These are phyloP conservation scores for Hemicentrotus pulcherrimus DNA, from an alignment of 35 echinoderm and acorn worm genomes.

Conservation along the genomic window DNA sequence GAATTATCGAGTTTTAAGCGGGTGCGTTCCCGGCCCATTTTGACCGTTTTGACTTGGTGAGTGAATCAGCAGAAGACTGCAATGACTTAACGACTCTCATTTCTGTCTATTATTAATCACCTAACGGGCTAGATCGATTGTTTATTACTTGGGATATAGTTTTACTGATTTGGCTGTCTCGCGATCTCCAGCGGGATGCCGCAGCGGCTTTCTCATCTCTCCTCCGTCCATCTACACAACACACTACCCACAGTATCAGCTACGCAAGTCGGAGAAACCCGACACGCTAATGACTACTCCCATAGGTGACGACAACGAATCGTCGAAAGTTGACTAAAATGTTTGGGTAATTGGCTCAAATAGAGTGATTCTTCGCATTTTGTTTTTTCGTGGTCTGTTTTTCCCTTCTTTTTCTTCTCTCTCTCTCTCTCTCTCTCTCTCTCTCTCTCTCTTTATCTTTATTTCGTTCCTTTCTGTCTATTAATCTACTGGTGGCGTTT, in stretches of 20 bases:
- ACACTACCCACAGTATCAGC: background rate
- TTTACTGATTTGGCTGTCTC: conserved; percentile 12
- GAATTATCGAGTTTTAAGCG: conserved; percentile 45
- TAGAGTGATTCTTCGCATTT: conserved; percentile 40
- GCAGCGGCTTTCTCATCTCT: background rate
- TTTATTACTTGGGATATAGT: conserved; percentile 43
- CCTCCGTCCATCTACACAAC: conserved; percentile 21
- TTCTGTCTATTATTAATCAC: conserved; percentile 55
- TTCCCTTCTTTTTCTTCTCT: background rate
- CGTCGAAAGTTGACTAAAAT: conserved; percentile 53
- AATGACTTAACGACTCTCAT: conserved; percentile 31
- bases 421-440: background rate
- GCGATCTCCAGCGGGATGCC: background rate
- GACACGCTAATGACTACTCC: conserved; percentile 42
- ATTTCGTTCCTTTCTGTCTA: background rate
- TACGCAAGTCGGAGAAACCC: background rate
- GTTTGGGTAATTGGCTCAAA: conserved; percentile 54
- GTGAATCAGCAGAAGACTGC: conserved; percentile 22
- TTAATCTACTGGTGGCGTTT: conserved; percentile 48
- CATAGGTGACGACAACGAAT: conserved; percentile 20
- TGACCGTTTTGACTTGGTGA: background rate
- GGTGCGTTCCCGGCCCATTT: background rate
- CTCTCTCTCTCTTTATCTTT: background rate
- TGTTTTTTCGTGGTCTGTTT: background rate
- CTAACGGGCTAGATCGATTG: conserved; percentile 50